A percentile compares a stretch with the other conserved stretches of the same genome.
Evolutionary conservation across 2,888 invertebrate genomes (phyloP).

Genomic region (Pantelozetes paolii): DNA sequence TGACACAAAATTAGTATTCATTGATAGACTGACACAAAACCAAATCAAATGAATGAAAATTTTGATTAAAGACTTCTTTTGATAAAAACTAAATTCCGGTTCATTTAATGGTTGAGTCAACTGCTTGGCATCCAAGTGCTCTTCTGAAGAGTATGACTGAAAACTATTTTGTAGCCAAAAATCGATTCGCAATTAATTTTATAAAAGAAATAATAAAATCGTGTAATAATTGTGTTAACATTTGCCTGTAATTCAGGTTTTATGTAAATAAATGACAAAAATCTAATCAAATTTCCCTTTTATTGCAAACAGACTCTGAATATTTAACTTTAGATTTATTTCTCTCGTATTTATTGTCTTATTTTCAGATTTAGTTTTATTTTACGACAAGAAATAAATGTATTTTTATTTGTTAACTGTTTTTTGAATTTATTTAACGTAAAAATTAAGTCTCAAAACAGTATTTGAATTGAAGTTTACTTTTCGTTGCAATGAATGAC

Average conservation of each 20-base stretch:
- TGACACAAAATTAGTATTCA: conserved; percentile 29
- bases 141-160: background rate
- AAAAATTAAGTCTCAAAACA: too few species aligned
- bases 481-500: too few species aligned
- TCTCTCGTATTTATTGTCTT: too few species aligned
- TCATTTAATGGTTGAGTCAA: conserved; percentile 33
- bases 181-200: conserved; percentile 27
- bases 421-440: too few species aligned
- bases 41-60: conserved; percentile 3
- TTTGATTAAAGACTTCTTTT: conserved; percentile 26
- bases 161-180: too few species aligned
- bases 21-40: background rate
- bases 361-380: too few species aligned
- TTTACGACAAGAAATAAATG: background rate
- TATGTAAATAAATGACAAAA: background rate
- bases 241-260: background rate
- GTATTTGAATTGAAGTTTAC: too few species aligned
- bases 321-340: background rate
- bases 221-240: conserved; percentile 27
- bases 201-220: conserved; percentile 13
- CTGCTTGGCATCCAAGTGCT: background rate
- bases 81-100: background rate
- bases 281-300: background rate
- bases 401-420: too few species aligned
- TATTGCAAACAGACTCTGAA: background rate